phyloP scores from a whole-genome alignment of 30 jellyfish, hydroid and myxozoan genomes.

The Chrysaora quinquecirrha region DNA sequence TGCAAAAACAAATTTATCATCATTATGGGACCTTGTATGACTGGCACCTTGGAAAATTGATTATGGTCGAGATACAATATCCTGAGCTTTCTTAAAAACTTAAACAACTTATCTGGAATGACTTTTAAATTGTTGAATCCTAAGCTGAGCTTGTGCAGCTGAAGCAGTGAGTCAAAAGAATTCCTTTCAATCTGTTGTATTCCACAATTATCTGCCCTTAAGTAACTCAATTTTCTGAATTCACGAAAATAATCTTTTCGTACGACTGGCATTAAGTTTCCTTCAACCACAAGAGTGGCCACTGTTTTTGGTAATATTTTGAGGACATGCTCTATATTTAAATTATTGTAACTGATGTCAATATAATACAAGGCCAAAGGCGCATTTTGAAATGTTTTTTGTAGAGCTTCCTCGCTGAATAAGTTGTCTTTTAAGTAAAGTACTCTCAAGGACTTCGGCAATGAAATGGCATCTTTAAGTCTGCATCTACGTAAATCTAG shows the following conservation, averaged over 20 bases:
- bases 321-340: background rate
- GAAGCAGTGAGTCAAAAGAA: conserved; percentile 23
- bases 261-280: conserved; percentile 3
- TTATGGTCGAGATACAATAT: background rate
- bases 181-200: conserved; percentile 11
- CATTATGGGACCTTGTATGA: conserved; percentile 1
- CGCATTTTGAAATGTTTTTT: background rate
- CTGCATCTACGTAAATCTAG: background rate
- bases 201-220: background rate
- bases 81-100: background rate
- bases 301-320: conserved; percentile 17
- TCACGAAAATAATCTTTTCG: background rate
- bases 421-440: background rate
- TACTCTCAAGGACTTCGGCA: background rate
- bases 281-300: background rate
- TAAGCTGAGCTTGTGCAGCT: conserved; percentile 3
- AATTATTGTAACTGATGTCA: background rate
- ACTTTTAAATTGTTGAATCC: conserved; percentile 8
- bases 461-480: background rate
- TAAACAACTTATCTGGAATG: conserved; percentile 27
- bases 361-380: background rate
- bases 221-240: background rate
- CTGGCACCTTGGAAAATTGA: conserved; percentile 24
- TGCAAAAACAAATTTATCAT: conserved; percentile 3
- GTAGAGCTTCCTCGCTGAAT: background rate